Conservation (phyloP, 1,140 invertebrate species). For the Onthophagus taurus region DNA sequence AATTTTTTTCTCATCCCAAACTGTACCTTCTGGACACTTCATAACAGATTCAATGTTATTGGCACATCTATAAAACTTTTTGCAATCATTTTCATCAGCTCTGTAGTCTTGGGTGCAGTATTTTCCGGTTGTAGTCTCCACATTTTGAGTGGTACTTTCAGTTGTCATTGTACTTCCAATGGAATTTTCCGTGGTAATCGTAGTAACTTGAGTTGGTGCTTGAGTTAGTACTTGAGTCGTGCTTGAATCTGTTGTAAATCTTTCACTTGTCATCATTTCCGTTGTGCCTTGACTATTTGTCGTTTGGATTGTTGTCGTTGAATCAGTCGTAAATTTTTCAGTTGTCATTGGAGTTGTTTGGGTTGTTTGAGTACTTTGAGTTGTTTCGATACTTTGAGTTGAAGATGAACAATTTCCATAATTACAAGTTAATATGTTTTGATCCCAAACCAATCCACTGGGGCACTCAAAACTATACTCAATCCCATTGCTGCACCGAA, state of each 20-base stretch:
- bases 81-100: constrained; percentile 47
- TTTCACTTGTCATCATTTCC: too few species aligned
- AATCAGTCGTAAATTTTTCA: constrained; percentile 7
- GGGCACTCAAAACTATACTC: constrained; percentile 54
- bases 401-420: constrained; percentile 8
- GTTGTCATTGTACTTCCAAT: constrained; percentile 9
- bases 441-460: constrained; percentile 55
- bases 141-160: constrained; percentile 11
- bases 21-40: constrained; percentile 53
- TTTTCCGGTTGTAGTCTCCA: constrained; percentile 6
- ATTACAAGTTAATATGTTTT: constrained; percentile 23
- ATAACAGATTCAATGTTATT: constrained; percentile 48
- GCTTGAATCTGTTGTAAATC: too few species aligned
- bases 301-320: too few species aligned
- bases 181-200: constrained; percentile 6
- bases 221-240: too few species aligned
- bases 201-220: neutral
- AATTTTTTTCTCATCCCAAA: constrained; percentile 44
- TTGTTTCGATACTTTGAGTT: too few species aligned
- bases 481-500: constrained; percentile 51
- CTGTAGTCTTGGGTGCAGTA: constrained; percentile 30
- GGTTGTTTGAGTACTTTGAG: too few species aligned
- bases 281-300: too few species aligned
- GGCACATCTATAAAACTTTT: constrained; percentile 61
- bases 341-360: constrained; percentile 2